Evolutionary conservation across 2,888 invertebrate species (phyloP).

Genomic region (Parnassius mnemosyne): DNA sequence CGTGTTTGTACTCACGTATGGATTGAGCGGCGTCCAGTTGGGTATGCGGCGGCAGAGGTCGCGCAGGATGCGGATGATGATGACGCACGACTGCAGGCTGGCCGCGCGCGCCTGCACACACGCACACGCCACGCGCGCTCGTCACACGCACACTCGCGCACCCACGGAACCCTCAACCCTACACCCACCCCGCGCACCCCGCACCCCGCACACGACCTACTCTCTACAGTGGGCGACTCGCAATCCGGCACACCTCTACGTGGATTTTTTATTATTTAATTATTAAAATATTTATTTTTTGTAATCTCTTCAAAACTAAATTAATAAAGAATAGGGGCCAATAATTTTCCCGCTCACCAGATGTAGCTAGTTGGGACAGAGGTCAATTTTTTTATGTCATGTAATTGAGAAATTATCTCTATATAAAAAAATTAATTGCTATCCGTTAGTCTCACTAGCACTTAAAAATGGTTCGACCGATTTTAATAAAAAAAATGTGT

Average conservation of each 20-base stretch:
- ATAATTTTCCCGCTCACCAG: too few relatives aligned
- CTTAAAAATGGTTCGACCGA: too few relatives aligned
- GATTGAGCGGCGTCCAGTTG: conserved; percentile 95
- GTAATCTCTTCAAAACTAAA: too few relatives aligned
- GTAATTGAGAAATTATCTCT: too few relatives aligned
- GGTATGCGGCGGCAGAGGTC: conserved; percentile 97
- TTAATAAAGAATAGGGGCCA: too few relatives aligned
- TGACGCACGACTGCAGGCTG: conserved; percentile 96
- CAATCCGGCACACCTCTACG: background rate
- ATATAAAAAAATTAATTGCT: too few relatives aligned
- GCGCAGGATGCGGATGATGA: conserved; percentile 96
- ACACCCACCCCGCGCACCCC: background rate
- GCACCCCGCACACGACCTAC: background rate
- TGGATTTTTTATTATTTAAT: background rate
- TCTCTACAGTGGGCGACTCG: background rate
- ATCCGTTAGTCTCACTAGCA: too few relatives aligned
- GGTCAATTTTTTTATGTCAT: too few relatives aligned
- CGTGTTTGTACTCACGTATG: conserved; percentile 87
- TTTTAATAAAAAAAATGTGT: too few relatives aligned
- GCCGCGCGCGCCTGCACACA: conserved; percentile 93
- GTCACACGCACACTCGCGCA: conserved; percentile 31
- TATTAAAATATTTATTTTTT: too few relatives aligned
- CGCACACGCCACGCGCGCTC: conserved; percentile 35
- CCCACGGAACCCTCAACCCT: conserved; percentile 22
- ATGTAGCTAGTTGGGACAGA: too few relatives aligned